phyloP scores from a whole-genome alignment of 2,888 invertebrate genomes.

The Leptarthrus brevirostris region DNA sequence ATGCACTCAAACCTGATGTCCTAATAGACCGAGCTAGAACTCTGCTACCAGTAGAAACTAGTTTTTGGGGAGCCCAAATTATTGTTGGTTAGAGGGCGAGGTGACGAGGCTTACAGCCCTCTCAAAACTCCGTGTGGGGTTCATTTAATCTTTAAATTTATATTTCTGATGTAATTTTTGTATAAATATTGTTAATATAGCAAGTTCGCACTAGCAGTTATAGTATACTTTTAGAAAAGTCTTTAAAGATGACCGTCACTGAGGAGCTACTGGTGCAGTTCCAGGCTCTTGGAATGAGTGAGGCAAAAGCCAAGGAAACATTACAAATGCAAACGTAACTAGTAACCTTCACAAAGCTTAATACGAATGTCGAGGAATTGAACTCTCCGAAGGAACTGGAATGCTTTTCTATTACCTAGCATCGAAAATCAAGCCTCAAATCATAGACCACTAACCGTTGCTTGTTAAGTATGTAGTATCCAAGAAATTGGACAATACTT shows the following conservation, averaged over 20 bases:
- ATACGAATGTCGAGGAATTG: slow-evolving; percentile 73
- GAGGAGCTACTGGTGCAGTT: slow-evolving; percentile 66
- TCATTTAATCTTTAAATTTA: too few species aligned
- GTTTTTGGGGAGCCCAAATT: too few species aligned
- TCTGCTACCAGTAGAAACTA: too few species aligned
- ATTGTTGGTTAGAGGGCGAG: too few species aligned
- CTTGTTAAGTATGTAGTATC: slow-evolving; percentile 81
- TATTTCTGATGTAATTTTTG: too few species aligned
- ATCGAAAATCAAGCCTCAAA: slow-evolving; percentile 91
- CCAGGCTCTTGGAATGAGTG: slow-evolving; percentile 81
- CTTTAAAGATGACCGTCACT: slow-evolving; percentile 53
- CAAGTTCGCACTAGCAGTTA: too few species aligned
- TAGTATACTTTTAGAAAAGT: too few species aligned
- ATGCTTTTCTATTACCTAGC: slow-evolving; percentile 91
- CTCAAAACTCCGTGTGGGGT: too few species aligned
- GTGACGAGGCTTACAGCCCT: too few species aligned
- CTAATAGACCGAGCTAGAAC: too few species aligned
- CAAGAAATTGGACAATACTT: slow-evolving; percentile 83
- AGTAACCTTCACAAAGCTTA: slow-evolving; percentile 79
- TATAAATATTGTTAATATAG: too few species aligned
- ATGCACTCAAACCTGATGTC: too few species aligned
- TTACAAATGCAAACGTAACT: slow-evolving; percentile 86
- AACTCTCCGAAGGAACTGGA: slow-evolving; percentile 73
- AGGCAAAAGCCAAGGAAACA: slow-evolving; percentile 96
- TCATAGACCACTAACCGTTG: slow-evolving; percentile 75